Evolutionary conservation across 2,797 vertebrate genomes (phyloP).

Genomic region (Benthosema pterotum): DNA sequence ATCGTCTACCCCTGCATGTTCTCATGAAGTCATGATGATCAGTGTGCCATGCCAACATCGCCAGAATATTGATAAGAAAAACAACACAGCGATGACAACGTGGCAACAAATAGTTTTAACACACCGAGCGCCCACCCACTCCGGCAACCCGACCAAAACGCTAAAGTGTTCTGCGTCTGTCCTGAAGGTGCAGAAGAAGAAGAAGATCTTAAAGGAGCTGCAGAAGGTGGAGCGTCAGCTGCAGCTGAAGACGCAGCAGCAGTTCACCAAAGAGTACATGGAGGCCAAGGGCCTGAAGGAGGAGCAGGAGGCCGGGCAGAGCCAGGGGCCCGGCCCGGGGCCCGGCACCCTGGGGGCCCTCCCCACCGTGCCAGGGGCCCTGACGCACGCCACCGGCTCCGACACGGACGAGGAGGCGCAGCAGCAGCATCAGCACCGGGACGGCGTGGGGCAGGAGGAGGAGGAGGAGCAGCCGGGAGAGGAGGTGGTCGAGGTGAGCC

Average conservation of each 20-base stretch:
- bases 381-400: constrained; percentile 80
- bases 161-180: too few species aligned
- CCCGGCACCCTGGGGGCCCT: constrained; percentile 71
- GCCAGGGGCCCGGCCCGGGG: constrained; percentile 85
- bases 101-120: too few species aligned
- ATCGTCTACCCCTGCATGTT: too few species aligned
- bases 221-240: constrained; percentile 99
- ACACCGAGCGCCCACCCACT: too few species aligned
- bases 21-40: too few species aligned
- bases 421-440: constrained; percentile 80
- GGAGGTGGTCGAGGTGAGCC: constrained; percentile 65
- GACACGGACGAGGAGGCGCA: constrained; percentile 81
- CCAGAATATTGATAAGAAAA: too few species aligned
- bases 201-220: constrained; percentile 99
- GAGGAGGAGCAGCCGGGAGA: constrained; percentile 68
- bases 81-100: too few species aligned
- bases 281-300: constrained; percentile 98
- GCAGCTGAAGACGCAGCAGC: constrained; percentile 99
- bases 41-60: too few species aligned
- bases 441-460: constrained; percentile 73
- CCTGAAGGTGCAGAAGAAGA: constrained; percentile 96
- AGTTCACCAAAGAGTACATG: constrained; percentile 99
- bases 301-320: constrained; percentile 84
- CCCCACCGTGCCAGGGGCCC: constrained; percentile 65
- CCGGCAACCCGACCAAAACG: too few species aligned